phyloP scores from a whole-genome alignment of 2,797 vertebrate species.

The Bradypus variegatus region DNA sequence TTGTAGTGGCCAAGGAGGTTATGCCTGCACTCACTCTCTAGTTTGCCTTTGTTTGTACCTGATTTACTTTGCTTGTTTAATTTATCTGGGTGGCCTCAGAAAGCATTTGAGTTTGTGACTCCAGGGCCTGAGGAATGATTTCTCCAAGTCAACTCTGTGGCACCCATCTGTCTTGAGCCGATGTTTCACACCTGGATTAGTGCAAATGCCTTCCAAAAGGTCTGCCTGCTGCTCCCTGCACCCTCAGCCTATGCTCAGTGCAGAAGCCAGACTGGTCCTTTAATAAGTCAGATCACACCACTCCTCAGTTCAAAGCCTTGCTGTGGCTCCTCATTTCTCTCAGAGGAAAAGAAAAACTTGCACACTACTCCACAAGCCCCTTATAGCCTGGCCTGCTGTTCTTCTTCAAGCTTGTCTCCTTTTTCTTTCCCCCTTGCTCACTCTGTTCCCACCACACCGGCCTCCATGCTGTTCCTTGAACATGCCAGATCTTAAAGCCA shows the following conservation, averaged over 20 bases:
- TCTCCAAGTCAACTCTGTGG: fast-evolving
- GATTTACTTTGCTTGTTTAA: not conserved
- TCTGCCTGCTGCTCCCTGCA: not conserved
- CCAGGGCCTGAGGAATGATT: not conserved
- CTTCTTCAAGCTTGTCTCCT: not conserved
- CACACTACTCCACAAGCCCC: fast-evolving
- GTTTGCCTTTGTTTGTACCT: not conserved
- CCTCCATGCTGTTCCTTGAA: not conserved
- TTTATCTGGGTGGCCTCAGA: not conserved
- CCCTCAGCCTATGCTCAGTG: not conserved
- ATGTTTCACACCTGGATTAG: not conserved
- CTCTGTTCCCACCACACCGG: not conserved
- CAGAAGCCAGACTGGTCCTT: not conserved
- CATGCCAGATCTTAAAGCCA: not conserved
- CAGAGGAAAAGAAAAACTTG: not conserved
- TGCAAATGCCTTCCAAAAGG: not conserved
- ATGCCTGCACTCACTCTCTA: fast-evolving
- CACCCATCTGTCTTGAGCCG: not conserved
- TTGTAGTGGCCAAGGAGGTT: not conserved
- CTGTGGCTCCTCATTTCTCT: not conserved
- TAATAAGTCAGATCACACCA: not conserved
- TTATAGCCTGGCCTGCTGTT: not conserved
- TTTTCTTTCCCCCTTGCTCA: not conserved
- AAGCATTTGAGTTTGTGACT: not conserved
- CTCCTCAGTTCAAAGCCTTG: not conserved